Evolutionary conservation across 2,113 vertebrate species (phyloP), one percentile per base, ranked within the genome.

Genomic region (Chaetodon auriga): DNA sequence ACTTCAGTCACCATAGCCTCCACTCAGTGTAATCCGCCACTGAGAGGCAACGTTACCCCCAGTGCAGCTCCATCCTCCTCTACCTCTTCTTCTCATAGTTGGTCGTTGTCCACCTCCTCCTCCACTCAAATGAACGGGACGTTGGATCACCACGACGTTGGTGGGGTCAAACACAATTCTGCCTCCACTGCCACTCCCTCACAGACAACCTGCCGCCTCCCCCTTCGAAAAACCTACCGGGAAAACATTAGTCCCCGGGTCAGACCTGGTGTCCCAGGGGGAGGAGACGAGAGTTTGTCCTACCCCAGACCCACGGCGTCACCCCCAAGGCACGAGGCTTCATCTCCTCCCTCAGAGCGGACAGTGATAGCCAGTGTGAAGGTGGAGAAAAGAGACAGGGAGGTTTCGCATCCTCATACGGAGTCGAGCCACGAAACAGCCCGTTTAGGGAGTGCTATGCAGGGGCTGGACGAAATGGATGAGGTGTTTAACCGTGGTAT

Each of bases 191-290:
- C 94, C 38, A 91, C 95, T 21, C 95, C 95, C 45, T 93, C 95
- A 0, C 46, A 84, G 0, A 94, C 95, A 2, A 95, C 96, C 23
- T 97, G 97, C 73, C 95, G 97, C 1, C 96, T 99, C 5, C 97
- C 97, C 0, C 94, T 98, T 0, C 95, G 97, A 2, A 99, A 98
- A 87, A 98, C 97, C 0, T 98, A 97, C 84, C 94, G 97, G 0
- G 97, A 97, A 84, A 97, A 97, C 13, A 88, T 97, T 12, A 96
- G 95, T 75, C 95, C 95, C n/a, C 92, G 94, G 23, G 92, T 95
- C 61, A 78, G 95, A 60, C 95, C 95, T 0, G 95, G 95, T 0
- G 94, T 96, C 3, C 95, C 92, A 0, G 95, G 94, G 21, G 91
- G 87, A 85, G 95, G 82, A 62, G 95, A 43, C n/a, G 90, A 93